These are phyloP conservation scores for Cantharis rufa DNA, from an alignment of 2,888 invertebrate species.

Conservation along the genomic window DNA sequence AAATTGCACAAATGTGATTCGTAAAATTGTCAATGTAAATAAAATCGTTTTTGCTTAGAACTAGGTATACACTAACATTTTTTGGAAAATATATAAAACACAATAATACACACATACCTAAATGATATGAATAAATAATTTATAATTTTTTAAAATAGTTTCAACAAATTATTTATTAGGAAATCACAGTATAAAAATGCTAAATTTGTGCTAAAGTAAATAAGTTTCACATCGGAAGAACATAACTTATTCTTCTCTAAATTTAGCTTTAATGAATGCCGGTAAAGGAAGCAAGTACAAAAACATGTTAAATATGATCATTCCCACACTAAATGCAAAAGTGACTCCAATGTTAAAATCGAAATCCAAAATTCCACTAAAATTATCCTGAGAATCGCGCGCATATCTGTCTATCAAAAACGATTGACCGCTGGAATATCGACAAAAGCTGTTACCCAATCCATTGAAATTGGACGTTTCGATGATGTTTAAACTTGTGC, in stretches of 20 bases:
- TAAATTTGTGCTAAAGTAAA: background rate
- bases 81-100: background rate
- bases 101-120: background rate
- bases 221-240: background rate
- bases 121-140: background rate
- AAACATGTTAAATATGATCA: constrained; percentile 81
- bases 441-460: constrained; percentile 62
- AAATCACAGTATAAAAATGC: background rate
- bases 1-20: background rate
- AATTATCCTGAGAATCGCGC: constrained; percentile 61
- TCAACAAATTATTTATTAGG: background rate
- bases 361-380: constrained; percentile 65
- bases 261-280: constrained; percentile 83
- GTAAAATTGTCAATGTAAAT: background rate
- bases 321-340: constrained; percentile 80
- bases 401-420: constrained; percentile 75
- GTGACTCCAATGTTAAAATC: constrained; percentile 82
- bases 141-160: background rate
- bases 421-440: constrained; percentile 72
- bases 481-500: constrained; percentile 60
- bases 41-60: background rate
- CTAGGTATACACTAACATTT: background rate
- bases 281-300: constrained; percentile 85
- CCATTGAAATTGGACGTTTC: constrained; percentile 59
- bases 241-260: constrained; percentile 66